These are phyloP conservation scores for Campylorhamphus procurvoides DNA, from an alignment of 2,113 vertebrate species.

Conservation along the genomic window DNA sequence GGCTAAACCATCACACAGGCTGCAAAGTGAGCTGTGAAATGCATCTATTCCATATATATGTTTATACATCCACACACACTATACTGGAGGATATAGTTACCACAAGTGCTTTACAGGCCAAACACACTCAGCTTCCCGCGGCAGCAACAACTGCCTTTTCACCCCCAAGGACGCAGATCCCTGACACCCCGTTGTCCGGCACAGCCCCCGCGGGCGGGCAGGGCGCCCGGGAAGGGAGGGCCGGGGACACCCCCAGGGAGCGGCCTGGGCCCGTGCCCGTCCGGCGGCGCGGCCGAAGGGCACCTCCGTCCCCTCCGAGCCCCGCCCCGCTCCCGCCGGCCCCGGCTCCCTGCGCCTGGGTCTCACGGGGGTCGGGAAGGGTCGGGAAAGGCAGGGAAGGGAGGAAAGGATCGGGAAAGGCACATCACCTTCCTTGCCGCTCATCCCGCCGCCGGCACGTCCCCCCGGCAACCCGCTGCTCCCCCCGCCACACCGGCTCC, in stretches of 20 bases:
- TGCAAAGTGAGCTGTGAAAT: accelerated
- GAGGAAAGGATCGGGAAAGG: not conserved
- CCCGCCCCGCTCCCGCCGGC: not conserved
- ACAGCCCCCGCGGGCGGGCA: not conserved
- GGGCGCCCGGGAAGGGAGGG: not conserved
- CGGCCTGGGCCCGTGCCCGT: accelerated
- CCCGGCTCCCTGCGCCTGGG: not conserved
- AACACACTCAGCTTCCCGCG: accelerated
- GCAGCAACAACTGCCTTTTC: not conserved
- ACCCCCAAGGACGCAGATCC: no score
- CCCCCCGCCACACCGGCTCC: not conserved
- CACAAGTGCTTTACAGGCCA: not conserved
- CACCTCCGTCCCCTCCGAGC: not conserved
- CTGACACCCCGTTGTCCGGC: accelerated
- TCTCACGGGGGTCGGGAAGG: not conserved
- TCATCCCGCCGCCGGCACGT: conserved; percentile 22
- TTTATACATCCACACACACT: accelerated
- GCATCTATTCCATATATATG: not conserved
- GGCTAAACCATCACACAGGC: not conserved
- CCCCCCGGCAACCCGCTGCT: not conserved
- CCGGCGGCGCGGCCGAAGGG: accelerated
- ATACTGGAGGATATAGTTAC: accelerated
- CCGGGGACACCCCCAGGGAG: not conserved
- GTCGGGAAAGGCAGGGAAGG: not conserved
- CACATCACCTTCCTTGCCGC: conserved; percentile 45